Base-by-base conservation (phyloP, 1,140 invertebrate species). In the Drosophila arizonae region DNA sequence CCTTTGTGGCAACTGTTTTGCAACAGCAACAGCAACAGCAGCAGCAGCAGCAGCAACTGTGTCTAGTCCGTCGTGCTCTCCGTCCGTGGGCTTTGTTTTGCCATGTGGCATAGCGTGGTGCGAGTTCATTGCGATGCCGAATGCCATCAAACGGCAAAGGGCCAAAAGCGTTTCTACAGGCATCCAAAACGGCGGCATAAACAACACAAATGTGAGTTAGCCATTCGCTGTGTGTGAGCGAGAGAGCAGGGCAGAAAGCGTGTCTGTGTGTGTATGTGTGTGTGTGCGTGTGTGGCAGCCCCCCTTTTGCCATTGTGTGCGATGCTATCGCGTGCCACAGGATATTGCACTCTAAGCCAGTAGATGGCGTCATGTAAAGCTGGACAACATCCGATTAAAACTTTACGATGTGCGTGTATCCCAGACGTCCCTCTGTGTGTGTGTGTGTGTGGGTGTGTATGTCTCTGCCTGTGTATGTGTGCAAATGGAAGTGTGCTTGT, bases 331-430 rank as follows among this genome's bases (percentile, higher is more conserved):
- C 86, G 76, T 82, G 87, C 87, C 87, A 90, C 87, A 90, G 87
- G 87, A 90, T 90, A 90, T 90, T 90, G 87, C 87, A 82, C 87
- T 90, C 81, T 84, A 90, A 90, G 87, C 87, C 87, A 90, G 79
- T 80, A 77, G 81, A 81, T 87, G 86, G 86, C 81, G 79, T 82
- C 79, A 87, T 87, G 82, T 90, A 90, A 87, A 81, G 79, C 81
- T 85, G 86, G 84, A 88, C 84, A 88, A 88, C 87, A 90, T 90
- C 87, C 87, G 81, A 86, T 90, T 90, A 88, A 88, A 88, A 88
- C 79, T 88, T 88, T 88, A 88, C 84, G 79, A 88, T 88, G 84
- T 88, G 84, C 84, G 84, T 88, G 84, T 88, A 77, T 79, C 73
- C 76, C 69, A 64, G 54, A 52, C 50, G 46, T 54, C 17, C 48